These are phyloP conservation scores for Ceratina japonica DNA, from an alignment of 1,140 invertebrate species.

Conservation along the genomic window DNA sequence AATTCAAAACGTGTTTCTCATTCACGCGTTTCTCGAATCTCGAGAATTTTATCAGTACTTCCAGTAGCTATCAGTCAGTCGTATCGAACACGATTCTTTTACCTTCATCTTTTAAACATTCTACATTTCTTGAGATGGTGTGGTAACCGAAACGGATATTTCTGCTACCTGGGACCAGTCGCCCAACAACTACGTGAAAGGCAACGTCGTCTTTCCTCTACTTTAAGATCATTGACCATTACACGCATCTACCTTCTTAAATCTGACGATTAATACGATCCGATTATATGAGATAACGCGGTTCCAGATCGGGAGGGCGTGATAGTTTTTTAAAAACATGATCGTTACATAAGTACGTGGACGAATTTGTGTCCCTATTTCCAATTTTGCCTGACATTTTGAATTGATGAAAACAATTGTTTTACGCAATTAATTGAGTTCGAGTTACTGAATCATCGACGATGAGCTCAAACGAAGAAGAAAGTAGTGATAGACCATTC, in stretches of 20 bases:
- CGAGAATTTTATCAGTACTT: too few relatives aligned
- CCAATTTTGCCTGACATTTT: not conserved
- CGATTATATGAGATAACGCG: not conserved
- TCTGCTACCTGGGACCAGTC: not conserved
- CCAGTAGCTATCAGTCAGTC: too few relatives aligned
- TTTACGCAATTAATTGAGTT: too few relatives aligned
- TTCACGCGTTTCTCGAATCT: too few relatives aligned
- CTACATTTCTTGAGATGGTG: not conserved
- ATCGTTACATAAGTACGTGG: not conserved
- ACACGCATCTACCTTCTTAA: too few relatives aligned
- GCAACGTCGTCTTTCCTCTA: slow-evolving; percentile 4
- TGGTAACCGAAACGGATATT: not conserved
- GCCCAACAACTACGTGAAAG: not conserved
- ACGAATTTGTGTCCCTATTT: not conserved
- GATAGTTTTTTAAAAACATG: too few relatives aligned
- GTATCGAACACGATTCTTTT: too few relatives aligned
- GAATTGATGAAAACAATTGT: not conserved
- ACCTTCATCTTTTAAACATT: not conserved
- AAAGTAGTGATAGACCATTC: too few relatives aligned
- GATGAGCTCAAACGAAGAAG: too few relatives aligned
- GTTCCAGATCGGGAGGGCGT: not conserved
- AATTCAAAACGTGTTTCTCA: too few relatives aligned
- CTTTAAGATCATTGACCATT: not conserved
- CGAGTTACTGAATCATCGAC: too few relatives aligned
- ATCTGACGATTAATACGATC: too few relatives aligned